These are phyloP conservation scores for Apeira syringaria DNA, from an alignment of 2,888 invertebrate species.

Conservation along the genomic window DNA sequence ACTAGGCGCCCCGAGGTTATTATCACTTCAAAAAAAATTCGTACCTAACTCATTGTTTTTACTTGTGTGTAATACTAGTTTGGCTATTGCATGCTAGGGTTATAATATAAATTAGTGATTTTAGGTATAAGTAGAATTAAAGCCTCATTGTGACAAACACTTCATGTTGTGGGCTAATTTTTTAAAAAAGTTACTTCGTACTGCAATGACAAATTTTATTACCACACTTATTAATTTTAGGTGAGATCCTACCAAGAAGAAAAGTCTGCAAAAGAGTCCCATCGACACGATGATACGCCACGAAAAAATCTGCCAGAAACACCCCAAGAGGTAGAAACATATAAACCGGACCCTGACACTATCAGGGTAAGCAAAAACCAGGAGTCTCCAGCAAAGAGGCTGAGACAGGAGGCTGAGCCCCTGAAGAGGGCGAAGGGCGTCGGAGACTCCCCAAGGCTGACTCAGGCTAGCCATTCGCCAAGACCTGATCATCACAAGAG, in stretches of 20 bases:
- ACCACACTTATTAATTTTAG: too few species aligned
- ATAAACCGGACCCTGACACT: constrained; percentile 73
- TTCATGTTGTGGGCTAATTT: too few species aligned
- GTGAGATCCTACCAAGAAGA: constrained; percentile 68
- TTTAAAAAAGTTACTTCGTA: too few species aligned
- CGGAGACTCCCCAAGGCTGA: constrained; percentile 67
- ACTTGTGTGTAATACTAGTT: too few species aligned
- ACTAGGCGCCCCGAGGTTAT: too few species aligned
- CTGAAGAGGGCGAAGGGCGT: constrained; percentile 70
- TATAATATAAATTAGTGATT: too few species aligned
- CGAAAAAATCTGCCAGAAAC: constrained; percentile 48
- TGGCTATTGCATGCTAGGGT: too few species aligned
- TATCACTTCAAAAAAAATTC: too few species aligned
- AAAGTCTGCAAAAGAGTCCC: constrained; percentile 53
- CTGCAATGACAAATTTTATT: too few species aligned
- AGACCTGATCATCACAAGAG: constrained; percentile 84
- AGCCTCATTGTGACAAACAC: too few species aligned
- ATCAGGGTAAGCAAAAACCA: constrained; percentile 65
- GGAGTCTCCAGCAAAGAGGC: constrained; percentile 71
- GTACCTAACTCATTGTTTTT: too few species aligned
- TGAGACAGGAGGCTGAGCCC: constrained; percentile 75
- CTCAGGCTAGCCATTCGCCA: constrained; percentile 57
- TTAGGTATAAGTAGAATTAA: too few species aligned
- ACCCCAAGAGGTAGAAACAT: constrained; percentile 45
- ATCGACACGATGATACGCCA: constrained; percentile 55